Evolutionary conservation across 92 coral and sea anemone species (phyloP).

Genomic region (Heteractis magnifica): DNA sequence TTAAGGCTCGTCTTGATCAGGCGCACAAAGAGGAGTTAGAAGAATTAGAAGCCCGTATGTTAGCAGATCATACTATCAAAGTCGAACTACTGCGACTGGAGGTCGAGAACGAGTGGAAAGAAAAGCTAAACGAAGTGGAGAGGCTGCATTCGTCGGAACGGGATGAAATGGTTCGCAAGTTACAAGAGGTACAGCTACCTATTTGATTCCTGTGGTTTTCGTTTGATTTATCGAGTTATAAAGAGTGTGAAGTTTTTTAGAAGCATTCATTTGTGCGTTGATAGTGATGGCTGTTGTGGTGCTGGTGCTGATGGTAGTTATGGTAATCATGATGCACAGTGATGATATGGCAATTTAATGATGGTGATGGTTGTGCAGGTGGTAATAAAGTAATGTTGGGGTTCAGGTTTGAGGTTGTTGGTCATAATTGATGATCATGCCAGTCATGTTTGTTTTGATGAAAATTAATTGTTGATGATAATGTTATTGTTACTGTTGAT

Average conservation of each 20-base stretch:
- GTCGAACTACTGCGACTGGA: conserved; percentile 85
- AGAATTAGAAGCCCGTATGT: conserved; percentile 76
- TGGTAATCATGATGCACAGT: background rate
- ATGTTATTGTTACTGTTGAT: background rate
- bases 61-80: conserved; percentile 89
- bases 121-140: conserved; percentile 61
- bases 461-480: background rate
- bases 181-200: conserved; percentile 38
- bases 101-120: conserved; percentile 79
- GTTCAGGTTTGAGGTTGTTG: background rate
- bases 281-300: background rate
- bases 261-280: background rate
- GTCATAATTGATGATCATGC: background rate
- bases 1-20: conserved; percentile 74
- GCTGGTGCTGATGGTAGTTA: background rate
- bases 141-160: conserved; percentile 52
- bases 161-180: conserved; percentile 39
- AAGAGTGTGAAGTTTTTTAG: background rate
- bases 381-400: background rate
- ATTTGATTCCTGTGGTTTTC: background rate
- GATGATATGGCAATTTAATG: background rate
- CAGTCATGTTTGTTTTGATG: background rate
- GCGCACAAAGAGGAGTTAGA: conserved; percentile 87
- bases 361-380: background rate
- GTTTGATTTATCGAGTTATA: background rate